Evolutionary conservation across 2,113 vertebrate genomes (phyloP), one percentile per base, ranked within the genome.

Genomic region (Corapipo altera): DNA sequence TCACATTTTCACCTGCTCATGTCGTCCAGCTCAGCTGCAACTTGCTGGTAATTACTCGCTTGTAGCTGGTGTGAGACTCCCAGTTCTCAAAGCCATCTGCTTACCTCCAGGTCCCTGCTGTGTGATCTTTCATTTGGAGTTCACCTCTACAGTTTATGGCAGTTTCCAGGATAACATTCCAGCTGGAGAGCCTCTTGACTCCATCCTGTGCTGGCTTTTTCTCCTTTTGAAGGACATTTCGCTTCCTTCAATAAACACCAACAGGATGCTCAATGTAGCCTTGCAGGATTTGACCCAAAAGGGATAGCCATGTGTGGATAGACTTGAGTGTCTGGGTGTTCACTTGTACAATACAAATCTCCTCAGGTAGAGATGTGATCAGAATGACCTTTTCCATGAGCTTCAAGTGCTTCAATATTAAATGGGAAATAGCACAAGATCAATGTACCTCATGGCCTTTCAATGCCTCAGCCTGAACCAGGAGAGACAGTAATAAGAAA

Each of bases 1-100:
- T 88, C 96, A 91, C 92, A 97, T 97, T 97, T 96, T 97, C 95
- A 96, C 97, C 89, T 97, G 87, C 91, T 93, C 52, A 28, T 85
- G 90, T 71, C 21, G 80, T 96, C 90, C 93, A 93, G 81, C 89
- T 85, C 97, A 97, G 93, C 96, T 97, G 96, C 85, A 92, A 93
- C 78, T 97, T 94, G 64, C 85, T 91, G 96, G 89, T 96, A 97
- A 97, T 97, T 95, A 91, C 89, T 91, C 89, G 91, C 91, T 86
- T 81, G 85, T 95, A 91, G 88, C 76, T 95, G 81, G 78, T 94
- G 91, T 3, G 39, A 95, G 94, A 87, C 71, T 95, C 64, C 87
- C 75, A 32, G 62, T 84, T 96, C 90, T 85, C 81, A 95, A 96
- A 95, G 88, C 89, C 95, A 96, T 95, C 91, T 96, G 88, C 92